phyloP scores from a whole-genome alignment of 2,888 invertebrate genomes.

The Sialis lutaria region DNA sequence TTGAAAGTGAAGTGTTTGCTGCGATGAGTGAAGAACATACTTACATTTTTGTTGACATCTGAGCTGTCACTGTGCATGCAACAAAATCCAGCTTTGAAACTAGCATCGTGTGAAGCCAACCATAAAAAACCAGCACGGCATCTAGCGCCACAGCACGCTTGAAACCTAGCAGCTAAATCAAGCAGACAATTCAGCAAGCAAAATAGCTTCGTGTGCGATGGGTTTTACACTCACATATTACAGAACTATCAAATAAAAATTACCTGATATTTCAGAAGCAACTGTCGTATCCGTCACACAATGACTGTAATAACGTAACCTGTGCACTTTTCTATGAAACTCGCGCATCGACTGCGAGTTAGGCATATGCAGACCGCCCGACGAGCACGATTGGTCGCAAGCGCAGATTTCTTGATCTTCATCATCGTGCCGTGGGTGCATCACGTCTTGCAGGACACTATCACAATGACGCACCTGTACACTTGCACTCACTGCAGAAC shows the following conservation, averaged over 20 bases:
- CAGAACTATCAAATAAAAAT: not conserved
- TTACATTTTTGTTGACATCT: no score
- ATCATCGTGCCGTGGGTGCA: slow-evolving; percentile 9
- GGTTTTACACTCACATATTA: not conserved
- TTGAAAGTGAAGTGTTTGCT: no score
- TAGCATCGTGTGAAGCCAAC: no score
- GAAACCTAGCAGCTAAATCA: no score
- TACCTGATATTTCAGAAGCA: not conserved
- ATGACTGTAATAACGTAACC: slow-evolving; percentile 45
- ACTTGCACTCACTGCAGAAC: not conserved
- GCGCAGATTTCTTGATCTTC: slow-evolving; percentile 22
- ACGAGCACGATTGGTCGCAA: slow-evolving; percentile 31
- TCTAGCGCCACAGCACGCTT: no score
- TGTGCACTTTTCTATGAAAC: slow-evolving; percentile 34
- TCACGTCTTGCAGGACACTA: slow-evolving; percentile 21
- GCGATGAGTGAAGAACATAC: no score
- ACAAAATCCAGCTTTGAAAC: no score
- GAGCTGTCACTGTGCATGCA: no score
- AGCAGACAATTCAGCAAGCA: no score
- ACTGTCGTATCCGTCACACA: slow-evolving; percentile 31
- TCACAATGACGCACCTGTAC: slow-evolving; percentile 19
- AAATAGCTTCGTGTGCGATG: no score
- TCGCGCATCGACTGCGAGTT: slow-evolving; percentile 35
- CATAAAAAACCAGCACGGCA: no score
- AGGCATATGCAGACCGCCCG: slow-evolving; percentile 42